Base-by-base conservation (phyloP, 2,888 invertebrate species). In the Ametastegia equiseti region DNA sequence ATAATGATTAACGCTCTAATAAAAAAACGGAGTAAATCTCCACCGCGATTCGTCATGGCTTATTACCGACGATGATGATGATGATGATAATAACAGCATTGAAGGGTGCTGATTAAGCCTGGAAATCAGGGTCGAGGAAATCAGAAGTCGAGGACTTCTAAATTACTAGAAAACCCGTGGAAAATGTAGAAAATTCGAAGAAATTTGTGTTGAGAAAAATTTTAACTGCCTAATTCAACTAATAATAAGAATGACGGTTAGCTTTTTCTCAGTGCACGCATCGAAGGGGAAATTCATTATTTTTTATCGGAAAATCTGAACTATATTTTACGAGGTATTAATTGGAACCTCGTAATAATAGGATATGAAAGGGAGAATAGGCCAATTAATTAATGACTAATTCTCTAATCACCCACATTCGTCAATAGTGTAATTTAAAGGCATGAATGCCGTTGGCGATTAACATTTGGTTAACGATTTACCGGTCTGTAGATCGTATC, bases 401-500 rank as follows among this genome's bases (percentile, higher is more conserved):
- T 33, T 33, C 63, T 11, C 4, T 33, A 33, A 63, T 63, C n/a
- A 63, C 27, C 19, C 23, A 11, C 15, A 11, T 63, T 39, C 11
- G 36, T 19, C 6, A 39, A 67, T 9, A 11, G 30, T 33, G n/a
- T 67, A 19, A 67, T 67, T 67, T 6, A 9, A 30, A 15, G n/a
- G 30, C 63, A 65, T n/a, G n/a, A n/a, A 36, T 9, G 7, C 15
- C 39, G 36, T 0, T 2, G 65, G 39, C 19, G 39, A 67, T 67
- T 33, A 36, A 9, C 71, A 30, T 27, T 15, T 23, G 4, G 42
- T 36, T 69, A 33, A 69, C 42, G 42, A 69, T 13, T 19, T 36
- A 60, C 11, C 30, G 7, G 60, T 27, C 60, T 9, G 67, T 36
- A 36, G 60, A 60, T 60, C 60, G 65, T 36, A 71, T 71, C 71